Percentiles rank a stretch among this genome's conserved stretches.
These are phyloP conservation scores for Sialia sialis DNA, from an alignment of 2,113 vertebrate genomes.

Conservation along the genomic window DNA sequence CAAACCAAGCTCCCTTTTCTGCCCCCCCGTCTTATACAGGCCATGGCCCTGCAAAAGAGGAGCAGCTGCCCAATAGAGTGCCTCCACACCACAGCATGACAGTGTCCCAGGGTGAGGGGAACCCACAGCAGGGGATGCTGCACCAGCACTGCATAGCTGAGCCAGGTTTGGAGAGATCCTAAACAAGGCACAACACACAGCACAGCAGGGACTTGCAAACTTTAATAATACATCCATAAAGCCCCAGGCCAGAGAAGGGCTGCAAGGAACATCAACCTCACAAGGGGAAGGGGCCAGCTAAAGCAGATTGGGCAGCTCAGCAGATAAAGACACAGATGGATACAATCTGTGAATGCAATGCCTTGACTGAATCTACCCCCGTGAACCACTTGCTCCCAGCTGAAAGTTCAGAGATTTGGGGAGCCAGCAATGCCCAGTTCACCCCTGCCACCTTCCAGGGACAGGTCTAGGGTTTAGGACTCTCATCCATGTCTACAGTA, in stretches of 20 bases:
- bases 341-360: not conserved
- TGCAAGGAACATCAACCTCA: not conserved
- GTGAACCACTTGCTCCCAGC: not conserved
- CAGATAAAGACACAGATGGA: rapidly evolving
- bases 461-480: not conserved
- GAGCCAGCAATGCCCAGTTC: not conserved
- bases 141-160: not conserved
- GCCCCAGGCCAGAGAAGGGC: not conserved
- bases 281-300: not conserved
- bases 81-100: not conserved
- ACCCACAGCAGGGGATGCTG: not conserved
- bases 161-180: not conserved
- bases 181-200: not conserved
- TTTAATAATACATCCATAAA: not conserved
- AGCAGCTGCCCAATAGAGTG: not conserved
- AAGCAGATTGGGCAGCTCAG: not conserved
- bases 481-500: rapidly evolving
- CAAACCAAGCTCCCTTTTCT: not conserved
- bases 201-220: not conserved
- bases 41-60: not conserved
- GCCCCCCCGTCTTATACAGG: not conserved
- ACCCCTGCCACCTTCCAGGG: not conserved
- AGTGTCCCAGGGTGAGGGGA: rapidly evolving
- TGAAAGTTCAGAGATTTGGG: not conserved
- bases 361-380: not conserved